Base-by-base conservation (phyloP, 64 coral and sea anemone species). In the Pocillopora damicornis region DNA sequence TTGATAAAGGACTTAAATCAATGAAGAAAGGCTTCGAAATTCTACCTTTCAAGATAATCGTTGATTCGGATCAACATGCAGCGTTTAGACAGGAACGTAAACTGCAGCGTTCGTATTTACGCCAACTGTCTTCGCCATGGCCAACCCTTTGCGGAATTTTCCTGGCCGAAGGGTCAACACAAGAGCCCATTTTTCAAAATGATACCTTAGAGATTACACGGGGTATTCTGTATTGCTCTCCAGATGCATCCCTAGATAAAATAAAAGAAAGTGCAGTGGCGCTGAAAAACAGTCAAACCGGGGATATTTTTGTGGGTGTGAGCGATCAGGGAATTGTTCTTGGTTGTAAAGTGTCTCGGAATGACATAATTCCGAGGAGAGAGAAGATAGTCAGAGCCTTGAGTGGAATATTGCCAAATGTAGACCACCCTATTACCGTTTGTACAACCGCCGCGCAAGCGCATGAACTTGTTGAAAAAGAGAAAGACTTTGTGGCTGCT, bases 251-350 rank as follows among this genome's bases (percentile, higher is more conserved):
- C 6, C 22, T 67, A 17, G 81, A 89, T 11, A 80, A 72, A 37
- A 86, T 86, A 13, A 94, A 90, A 79, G 82, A 89, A 15, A 86
- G 69, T 22, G 67, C 59, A 20, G 93, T 95, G 13, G 93, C 93
- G 66, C 73, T 95, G 12, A 95, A 88, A 30, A 95, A 95, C 66
- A 91, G 85, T 73, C 6, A 16, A 18, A 88, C 84, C 51, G 93
- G 93, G 20, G 93, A 95, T 16, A 88, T 95, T 37, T 95, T 88
- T 60, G 75, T 95, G 58, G 93, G 93, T 78, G 89, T 95, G 17
- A 76, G 75, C 57, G 36, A 57, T 30, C 65, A 67, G 78, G 89
- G 93, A 69, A 61, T 60, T 60, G 45, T 79, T 11, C 9, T 34
- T 57, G 93, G 93, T 16, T 34, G 74, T 59, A 88, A 30, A 76